phyloP scores from a whole-genome alignment of 2,888 invertebrate genomes.

The Synergus gifuensis region DNA sequence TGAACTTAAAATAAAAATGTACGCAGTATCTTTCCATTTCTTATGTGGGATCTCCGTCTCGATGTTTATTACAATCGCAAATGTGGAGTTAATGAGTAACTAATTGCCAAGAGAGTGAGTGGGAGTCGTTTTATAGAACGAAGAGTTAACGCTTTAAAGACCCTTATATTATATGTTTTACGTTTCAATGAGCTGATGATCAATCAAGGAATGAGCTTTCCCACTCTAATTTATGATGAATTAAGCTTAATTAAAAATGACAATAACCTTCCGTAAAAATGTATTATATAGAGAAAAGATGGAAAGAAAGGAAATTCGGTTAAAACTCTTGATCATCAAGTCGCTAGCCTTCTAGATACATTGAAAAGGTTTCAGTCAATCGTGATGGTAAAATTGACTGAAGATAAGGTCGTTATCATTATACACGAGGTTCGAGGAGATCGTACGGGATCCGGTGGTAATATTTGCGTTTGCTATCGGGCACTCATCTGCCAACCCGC shows the following conservation, averaged over 20 bases:
- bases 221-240: neutral
- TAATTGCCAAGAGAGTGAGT: constrained; percentile 4
- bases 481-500: constrained; percentile 66
- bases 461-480: constrained; percentile 70
- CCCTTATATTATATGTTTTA: neutral
- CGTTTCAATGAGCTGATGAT: neutral
- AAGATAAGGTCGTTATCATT: constrained; percentile 57
- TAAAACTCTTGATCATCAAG: neutral
- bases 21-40: too few relatives aligned
- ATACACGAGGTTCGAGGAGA: constrained; percentile 54
- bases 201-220: neutral
- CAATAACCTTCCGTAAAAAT: constrained; percentile 21
- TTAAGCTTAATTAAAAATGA: neutral
- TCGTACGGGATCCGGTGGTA: constrained; percentile 55
- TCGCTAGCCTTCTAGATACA: neutral
- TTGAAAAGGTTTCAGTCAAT: constrained; percentile 18
- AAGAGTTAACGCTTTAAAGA: neutral
- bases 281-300: neutral
- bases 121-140: neutral
- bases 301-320: neutral
- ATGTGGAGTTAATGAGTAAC: constrained; percentile 4
- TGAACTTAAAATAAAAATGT: too few relatives aligned
- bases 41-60: neutral
- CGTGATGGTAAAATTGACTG: constrained; percentile 53
- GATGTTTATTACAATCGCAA: neutral